Evolutionary conservation across 2,888 invertebrate species (phyloP).

Genomic region (Mythimna impura): DNA sequence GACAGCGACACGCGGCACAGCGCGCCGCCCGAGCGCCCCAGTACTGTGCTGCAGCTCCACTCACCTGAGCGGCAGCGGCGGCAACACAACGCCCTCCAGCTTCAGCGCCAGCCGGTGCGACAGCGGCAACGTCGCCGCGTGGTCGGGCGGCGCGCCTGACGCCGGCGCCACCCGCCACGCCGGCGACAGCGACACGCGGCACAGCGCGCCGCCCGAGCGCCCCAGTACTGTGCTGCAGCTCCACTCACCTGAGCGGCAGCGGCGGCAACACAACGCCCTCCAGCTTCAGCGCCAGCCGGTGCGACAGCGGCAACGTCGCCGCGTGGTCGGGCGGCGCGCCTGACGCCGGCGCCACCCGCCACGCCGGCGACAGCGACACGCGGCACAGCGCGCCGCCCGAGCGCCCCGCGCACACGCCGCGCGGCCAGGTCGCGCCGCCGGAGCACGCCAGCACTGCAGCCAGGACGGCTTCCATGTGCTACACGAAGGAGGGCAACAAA

Average conservation of each 20-base stretch:
- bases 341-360: conserved; percentile 81
- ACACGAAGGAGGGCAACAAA: background rate
- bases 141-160: conserved; percentile 92
- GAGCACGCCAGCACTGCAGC: conserved; percentile 87
- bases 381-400: conserved; percentile 91
- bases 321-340: conserved; percentile 94
- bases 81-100: conserved; percentile 97
- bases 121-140: conserved; percentile 95
- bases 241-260: conserved; percentile 91
- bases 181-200: conserved; percentile 68
- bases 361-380: conserved; percentile 84
- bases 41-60: no score
- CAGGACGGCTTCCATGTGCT: conserved; percentile 83
- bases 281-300: conserved; percentile 97
- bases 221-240: no score
- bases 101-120: conserved; percentile 97
- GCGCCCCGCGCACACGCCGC: conserved; percentile 95
- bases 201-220: no score
- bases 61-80: conserved; percentile 91
- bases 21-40: no score
- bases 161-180: conserved; percentile 71
- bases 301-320: conserved; percentile 95
- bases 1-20: conserved; percentile 65
- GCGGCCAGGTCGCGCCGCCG: conserved; percentile 95
- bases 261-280: conserved; percentile 96